These are phyloP conservation scores for Strix aluco DNA, from an alignment of 2,113 vertebrate genomes.

Conservation along the genomic window DNA sequence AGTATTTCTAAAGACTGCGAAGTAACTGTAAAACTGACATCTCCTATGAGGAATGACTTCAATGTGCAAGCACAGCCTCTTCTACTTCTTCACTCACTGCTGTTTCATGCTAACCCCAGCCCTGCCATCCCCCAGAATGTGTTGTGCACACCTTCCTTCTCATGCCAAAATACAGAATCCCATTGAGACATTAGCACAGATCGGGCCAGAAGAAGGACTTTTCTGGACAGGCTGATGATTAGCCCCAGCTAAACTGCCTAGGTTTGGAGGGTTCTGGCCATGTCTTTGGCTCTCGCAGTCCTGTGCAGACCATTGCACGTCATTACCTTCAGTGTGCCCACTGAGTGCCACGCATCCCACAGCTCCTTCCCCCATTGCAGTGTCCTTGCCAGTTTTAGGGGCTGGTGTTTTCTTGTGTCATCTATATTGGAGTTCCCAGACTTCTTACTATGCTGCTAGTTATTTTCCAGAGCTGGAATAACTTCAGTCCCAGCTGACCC, in stretches of 20 bases:
- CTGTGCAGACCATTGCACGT: background rate
- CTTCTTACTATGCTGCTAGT: background rate
- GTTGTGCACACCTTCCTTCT: background rate
- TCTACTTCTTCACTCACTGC: fast-evolving
- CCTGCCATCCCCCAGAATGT: fast-evolving
- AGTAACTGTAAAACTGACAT: background rate
- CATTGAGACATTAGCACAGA: background rate
- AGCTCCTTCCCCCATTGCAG: background rate
- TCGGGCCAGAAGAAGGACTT: fast-evolving
- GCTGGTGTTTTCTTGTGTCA: background rate
- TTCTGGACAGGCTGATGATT: background rate
- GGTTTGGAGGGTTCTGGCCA: background rate
- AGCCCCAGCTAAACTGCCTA: background rate
- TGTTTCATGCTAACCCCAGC: background rate
- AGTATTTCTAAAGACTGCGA: background rate
- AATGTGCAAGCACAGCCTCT: background rate
- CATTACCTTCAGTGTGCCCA: fast-evolving
- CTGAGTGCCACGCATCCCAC: fast-evolving
- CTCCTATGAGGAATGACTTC: background rate
- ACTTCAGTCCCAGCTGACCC: background rate
- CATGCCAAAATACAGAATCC: fast-evolving
- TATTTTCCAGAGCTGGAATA: background rate
- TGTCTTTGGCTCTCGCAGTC: fast-evolving
- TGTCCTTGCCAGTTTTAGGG: background rate
- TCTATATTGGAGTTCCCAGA: background rate